Evolutionary conservation across 2,888 invertebrate genomes (phyloP), one percentile per base, ranked within the genome.

Genomic region (Pheosia tremula): DNA sequence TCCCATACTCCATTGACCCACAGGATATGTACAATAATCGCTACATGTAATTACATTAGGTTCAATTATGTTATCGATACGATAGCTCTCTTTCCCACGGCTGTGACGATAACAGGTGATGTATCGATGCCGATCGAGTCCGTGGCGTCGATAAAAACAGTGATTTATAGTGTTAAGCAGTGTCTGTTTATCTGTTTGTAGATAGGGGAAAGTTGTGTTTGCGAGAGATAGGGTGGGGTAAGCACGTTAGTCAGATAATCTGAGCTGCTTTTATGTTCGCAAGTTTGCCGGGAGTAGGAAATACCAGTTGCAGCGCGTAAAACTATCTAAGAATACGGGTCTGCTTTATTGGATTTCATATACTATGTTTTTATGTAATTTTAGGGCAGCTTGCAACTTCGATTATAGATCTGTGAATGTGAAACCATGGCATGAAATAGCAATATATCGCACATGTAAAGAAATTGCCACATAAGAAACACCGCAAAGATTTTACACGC

Each of bases 71-170:
- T 64, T 64, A 67, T 62, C 58, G 50, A 65, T 66, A 56, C 36
- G 58, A 39, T 11, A n/a, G n/a, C 49, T 62, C 45, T 39, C 49
- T 66, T 81, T 81, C 81, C 76, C 81, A 82, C 80, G 80, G 59
- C 67, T 60, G 64, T 61, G 50, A 61, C 65, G 77, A 79, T 80
- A 80, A 73, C 71, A 72, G 62, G 67, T 75, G 75, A 78, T 77
- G 65, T 72, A 77, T 81, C 75, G 77, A 71, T 64, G 61, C 58
- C 63, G 62, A 78, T 74, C 72, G 66, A 41, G 58, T 71, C 68
- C 75, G 65, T 69, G 66, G 58, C 62, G 61, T 62, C 72, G 75
- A 75, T 75, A 71, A 73, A 67, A 59, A 63, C 69, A 60, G 52
- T 72, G 69, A 77, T 77, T 75, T 74, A 74, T 71, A 68, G 53